phyloP scores from a whole-genome alignment of 2,113 vertebrate genomes.

The Saguinus imperator region DNA sequence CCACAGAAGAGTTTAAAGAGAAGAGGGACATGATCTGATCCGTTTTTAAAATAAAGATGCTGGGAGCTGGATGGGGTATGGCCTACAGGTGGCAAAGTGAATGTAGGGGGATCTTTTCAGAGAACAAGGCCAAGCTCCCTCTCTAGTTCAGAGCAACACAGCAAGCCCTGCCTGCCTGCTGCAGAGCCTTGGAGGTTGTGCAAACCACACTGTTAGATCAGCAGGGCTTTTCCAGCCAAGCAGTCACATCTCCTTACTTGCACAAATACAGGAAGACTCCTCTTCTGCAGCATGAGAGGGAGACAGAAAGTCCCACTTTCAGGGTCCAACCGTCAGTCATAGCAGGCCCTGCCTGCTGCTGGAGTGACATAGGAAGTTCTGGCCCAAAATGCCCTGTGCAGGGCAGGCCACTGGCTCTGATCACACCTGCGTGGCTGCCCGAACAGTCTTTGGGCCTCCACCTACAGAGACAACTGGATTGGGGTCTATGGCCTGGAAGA shows the following conservation, averaged over 20 bases:
- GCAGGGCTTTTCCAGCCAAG: neutral
- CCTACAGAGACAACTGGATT: neutral
- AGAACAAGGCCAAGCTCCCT: neutral
- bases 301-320: neutral
- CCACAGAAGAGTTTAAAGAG: neutral
- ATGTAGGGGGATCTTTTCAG: neutral
- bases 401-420: neutral
- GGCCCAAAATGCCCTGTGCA: neutral
- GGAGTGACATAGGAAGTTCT: neutral
- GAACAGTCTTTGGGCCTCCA: neutral
- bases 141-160: neutral
- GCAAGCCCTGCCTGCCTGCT: rapidly evolving
- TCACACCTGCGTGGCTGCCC: conserved; percentile 73
- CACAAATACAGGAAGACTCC: neutral
- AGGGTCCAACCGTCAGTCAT: neutral
- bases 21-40: neutral
- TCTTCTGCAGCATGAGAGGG: neutral
- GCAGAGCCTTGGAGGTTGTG: neutral
- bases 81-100: neutral
- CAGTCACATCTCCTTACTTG: neutral
- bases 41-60: neutral
- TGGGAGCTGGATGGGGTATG: neutral
- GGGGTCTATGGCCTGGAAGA: conserved; percentile 32
- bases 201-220: neutral
- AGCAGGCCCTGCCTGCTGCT: neutral